These are phyloP conservation scores for Ondatra zibethicus DNA, from an alignment of 2,113 vertebrate genomes.

Conservation along the genomic window DNA sequence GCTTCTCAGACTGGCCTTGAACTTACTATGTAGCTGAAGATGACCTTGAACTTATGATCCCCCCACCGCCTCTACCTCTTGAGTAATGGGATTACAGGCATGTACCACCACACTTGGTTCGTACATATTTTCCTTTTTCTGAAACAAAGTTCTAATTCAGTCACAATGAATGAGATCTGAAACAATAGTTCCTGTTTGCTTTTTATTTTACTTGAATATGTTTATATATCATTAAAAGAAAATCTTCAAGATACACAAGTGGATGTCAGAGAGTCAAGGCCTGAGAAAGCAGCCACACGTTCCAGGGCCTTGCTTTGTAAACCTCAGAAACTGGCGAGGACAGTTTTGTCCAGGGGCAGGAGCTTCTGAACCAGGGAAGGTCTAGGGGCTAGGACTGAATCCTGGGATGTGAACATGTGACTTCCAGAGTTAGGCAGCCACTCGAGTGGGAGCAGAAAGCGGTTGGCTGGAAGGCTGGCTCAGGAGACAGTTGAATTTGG, in stretches of 20 bases:
- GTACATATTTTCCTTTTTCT: slow-evolving; percentile 46
- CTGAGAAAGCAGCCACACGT: not conserved
- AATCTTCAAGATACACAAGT: not conserved
- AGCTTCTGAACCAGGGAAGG: not conserved
- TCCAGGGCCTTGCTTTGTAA: too few species aligned
- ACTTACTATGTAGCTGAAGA: not conserved
- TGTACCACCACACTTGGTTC: not conserved
- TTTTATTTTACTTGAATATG: not conserved
- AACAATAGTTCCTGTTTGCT: not conserved
- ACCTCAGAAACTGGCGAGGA: not conserved
- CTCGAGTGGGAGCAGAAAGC: not conserved
- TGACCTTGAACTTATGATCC: not conserved
- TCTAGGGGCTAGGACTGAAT: not conserved
- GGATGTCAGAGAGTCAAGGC: slow-evolving; percentile 5
- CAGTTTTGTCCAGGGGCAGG: not conserved
- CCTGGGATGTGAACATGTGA: not conserved
- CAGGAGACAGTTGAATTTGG: not conserved
- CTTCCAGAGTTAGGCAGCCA: not conserved
- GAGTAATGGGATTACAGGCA: not conserved
- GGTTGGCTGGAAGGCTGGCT: not conserved
- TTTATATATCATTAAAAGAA: not conserved
- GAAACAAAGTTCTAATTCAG: slow-evolving; percentile 20
- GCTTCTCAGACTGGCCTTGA: not conserved
- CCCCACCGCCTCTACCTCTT: not conserved
- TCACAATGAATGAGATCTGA: not conserved